Evolutionary conservation across 2,113 vertebrate species (phyloP).

Genomic region (Oryzias javanicus): DNA sequence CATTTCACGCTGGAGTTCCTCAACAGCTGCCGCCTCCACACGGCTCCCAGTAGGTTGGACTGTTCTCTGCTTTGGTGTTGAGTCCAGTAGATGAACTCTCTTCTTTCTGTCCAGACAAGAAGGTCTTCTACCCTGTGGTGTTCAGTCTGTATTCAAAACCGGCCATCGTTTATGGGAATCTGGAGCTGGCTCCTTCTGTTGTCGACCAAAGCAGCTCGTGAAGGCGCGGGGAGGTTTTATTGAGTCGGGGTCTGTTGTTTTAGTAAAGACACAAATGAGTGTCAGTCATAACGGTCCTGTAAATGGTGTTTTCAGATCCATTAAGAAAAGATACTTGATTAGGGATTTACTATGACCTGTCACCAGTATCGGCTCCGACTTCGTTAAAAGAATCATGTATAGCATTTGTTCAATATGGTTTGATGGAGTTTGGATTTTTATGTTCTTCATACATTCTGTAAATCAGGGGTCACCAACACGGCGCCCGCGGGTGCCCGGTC

Average conservation of each 20-base stretch:
- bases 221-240: conserved; percentile 28
- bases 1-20: conserved; percentile 94
- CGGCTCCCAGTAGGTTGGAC: conserved; percentile 84
- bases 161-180: conserved; percentile 93
- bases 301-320: conserved; percentile 87
- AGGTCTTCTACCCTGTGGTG: conserved; percentile 97
- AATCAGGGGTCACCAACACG: no score
- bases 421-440: no score
- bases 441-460: no score
- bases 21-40: conserved; percentile 90
- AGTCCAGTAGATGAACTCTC: neutral
- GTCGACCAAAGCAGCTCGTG: conserved; percentile 95
- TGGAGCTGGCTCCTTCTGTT: conserved; percentile 87
- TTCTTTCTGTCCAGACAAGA: conserved; percentile 81
- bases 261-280: neutral
- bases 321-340: conserved; percentile 99
- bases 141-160: conserved; percentile 99
- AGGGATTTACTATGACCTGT: conserved; percentile 98
- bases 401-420: conserved; percentile 47
- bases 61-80: neutral
- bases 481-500: no score
- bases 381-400: conserved; percentile 92
- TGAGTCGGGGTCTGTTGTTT: neutral
- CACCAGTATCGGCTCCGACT: conserved; percentile 97
- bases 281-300: neutral